Percentiles rank a stretch among this genome's conserved stretches.
Conservation (phyloP, 2,888 invertebrate genomes). For the Acrobasis repandana region DNA sequence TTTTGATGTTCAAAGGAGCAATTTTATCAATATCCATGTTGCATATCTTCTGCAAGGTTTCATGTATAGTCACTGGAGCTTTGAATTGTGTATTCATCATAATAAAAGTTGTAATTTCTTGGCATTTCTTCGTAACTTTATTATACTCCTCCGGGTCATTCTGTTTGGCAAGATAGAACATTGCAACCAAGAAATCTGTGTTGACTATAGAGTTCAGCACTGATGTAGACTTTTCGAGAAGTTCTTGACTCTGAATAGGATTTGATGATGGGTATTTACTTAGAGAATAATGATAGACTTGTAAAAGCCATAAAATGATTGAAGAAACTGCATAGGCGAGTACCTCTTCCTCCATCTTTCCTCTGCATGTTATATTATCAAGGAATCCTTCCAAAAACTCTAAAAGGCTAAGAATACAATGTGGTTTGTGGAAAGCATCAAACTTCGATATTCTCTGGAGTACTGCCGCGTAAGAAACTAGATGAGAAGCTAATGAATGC, state of each 20-base stretch:
- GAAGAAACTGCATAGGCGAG: conserved; percentile 92
- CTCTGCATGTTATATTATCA: conserved; percentile 85
- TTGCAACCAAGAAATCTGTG: conserved; percentile 90
- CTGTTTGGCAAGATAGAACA: conserved; percentile 92
- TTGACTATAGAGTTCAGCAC: conserved; percentile 86
- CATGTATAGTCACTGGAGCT: conserved; percentile 81
- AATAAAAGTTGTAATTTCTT: conserved; percentile 85
- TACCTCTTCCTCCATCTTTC: conserved; percentile 94
- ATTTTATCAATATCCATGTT: conserved; percentile 85
- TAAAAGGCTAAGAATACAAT: conserved; percentile 92
- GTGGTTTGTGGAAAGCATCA: conserved; percentile 92
- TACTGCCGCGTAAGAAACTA: conserved; percentile 96
- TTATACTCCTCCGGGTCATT: conserved; percentile 88
- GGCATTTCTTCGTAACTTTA: conserved; percentile 89
- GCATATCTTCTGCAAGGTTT: conserved; percentile 83
- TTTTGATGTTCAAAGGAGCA: conserved; percentile 77
- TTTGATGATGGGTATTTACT: conserved; percentile 75
- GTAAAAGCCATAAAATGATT: conserved; percentile 90
- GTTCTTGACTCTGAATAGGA: conserved; percentile 80
- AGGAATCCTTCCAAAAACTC: conserved; percentile 91
- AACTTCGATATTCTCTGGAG: conserved; percentile 94
- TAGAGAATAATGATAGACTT: conserved; percentile 85
- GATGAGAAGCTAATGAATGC: conserved; percentile 94
- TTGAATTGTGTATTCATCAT: conserved; percentile 83
- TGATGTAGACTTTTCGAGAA: conserved; percentile 87